Percentiles rank a stretch among this genome's conserved stretches.
Conservation (phyloP, 2,888 invertebrate genomes). For the Drosophila rellima region DNA sequence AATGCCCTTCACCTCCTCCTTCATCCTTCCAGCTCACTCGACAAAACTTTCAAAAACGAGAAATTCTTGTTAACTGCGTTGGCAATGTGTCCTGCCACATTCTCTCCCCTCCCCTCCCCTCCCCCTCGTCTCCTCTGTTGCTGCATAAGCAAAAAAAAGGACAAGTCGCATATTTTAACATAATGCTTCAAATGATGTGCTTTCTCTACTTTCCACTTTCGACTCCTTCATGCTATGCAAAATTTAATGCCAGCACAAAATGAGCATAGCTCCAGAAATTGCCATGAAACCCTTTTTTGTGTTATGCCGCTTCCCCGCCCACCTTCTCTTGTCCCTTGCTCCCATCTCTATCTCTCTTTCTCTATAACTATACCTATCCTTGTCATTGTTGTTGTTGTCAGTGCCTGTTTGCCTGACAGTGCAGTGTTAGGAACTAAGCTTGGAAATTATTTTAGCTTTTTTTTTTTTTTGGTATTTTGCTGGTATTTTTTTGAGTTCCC, state of each 20-base stretch:
- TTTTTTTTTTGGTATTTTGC: slow-evolving; percentile 63
- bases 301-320: background rate
- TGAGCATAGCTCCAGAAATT: slow-evolving; percentile 69
- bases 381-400: slow-evolving; percentile 40
- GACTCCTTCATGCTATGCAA: slow-evolving; percentile 60
- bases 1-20: slow-evolving; percentile 25
- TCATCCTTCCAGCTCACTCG: background rate
- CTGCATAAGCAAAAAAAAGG: slow-evolving; percentile 37
- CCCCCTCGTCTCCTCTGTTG: slow-evolving; percentile 11
- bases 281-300: slow-evolving; percentile 70
- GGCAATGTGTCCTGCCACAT: slow-evolving; percentile 12
- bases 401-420: slow-evolving; percentile 25
- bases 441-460: slow-evolving; percentile 69
- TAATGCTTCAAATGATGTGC: slow-evolving; percentile 77
- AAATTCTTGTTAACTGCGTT: slow-evolving; percentile 57
- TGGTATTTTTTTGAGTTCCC: slow-evolving; percentile 43
- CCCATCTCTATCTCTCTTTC: background rate
- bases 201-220: slow-evolving; percentile 38
- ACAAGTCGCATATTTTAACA: slow-evolving; percentile 74
- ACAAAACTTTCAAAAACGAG: slow-evolving; percentile 51
- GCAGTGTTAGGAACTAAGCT: slow-evolving; percentile 68
- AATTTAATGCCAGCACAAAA: slow-evolving; percentile 73
- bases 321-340: slow-evolving; percentile 13
- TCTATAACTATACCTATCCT: slow-evolving; percentile 23
- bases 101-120: background rate